Evolutionary conservation across 2,888 invertebrate species (phyloP).

Genomic region (Chaetoderma sp.): DNA sequence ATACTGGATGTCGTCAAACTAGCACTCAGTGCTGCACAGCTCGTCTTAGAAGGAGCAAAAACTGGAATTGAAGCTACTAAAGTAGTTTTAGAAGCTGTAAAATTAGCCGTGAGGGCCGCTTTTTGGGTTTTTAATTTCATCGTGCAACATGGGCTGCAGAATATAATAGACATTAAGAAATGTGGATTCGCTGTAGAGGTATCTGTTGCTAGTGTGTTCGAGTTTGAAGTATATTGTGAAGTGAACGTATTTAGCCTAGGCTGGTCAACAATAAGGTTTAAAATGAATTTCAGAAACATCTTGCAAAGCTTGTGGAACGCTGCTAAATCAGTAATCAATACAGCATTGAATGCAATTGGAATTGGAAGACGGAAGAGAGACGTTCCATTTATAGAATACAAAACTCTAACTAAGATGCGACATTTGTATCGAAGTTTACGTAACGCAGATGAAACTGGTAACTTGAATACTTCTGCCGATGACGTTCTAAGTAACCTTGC

Average conservation of each 20-base stretch:
- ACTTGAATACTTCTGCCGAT: too few species aligned
- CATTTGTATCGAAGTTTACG: too few species aligned
- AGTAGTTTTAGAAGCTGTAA: not conserved
- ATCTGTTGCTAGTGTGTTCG: not conserved
- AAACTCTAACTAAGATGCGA: too few species aligned
- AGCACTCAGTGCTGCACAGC: not conserved
- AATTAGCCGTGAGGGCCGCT: conserved; percentile 1
- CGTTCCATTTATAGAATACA: not conserved
- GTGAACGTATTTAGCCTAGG: not conserved
- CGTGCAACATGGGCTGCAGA: conserved; percentile 1
- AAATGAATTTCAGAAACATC: conserved; percentile 2
- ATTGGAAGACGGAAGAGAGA: conserved; percentile 3
- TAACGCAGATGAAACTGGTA: too few species aligned
- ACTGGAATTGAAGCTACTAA: not conserved
- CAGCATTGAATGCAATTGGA: conserved; percentile 31
- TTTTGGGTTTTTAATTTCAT: not conserved
- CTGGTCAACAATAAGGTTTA: not conserved
- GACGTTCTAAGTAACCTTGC: too few species aligned
- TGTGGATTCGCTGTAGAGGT: conserved; percentile 4
- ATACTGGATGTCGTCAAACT: conserved; percentile 1
- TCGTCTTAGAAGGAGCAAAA: not conserved
- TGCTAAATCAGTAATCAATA: conserved; percentile 1
- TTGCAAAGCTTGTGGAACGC: conserved; percentile 7
- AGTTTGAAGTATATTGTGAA: conserved; percentile 8
- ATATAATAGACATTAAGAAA: conserved; percentile 5